Evolutionary conservation across 2,113 vertebrate genomes (phyloP), one percentile per base, ranked within the genome.

Genomic region (Alouatta palliata): DNA sequence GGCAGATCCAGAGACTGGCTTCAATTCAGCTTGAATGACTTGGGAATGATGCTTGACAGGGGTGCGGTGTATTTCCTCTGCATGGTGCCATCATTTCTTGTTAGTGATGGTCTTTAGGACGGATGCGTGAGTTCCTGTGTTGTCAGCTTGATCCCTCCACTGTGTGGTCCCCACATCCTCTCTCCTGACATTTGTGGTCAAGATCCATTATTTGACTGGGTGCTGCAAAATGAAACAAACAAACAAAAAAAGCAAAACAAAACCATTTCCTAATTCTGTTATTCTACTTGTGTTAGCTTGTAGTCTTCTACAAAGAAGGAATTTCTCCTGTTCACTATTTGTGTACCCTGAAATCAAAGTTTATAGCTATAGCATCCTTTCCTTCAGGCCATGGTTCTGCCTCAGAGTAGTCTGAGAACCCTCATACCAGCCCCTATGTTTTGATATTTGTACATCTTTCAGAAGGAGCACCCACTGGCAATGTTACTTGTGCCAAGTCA

Each of bases 11-110:
- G 25, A 77, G 17, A 45, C 37, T 77, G 5, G 8, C 61, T 90
- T 58, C 64, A 54, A 32, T 49, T 40, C 45, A 66, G n/a, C n/a
- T 64, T 82, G 21, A 27, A 43, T 35, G 45, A 11, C 64, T 27
- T 11, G 1, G 2, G 8, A 21, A 25, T 5, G 10, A 13, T 6
- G 45, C 37, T 14, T 32, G 35, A 20, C 49, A 40, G 14, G 2
- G 19, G 4, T 19, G 40, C n/a, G 27, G 17, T 54, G 56, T 2
- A 5, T 85, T 49, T 17, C 27, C 61, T 49, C 43, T 35, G 37
- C 32, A 1, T 25, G 35, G 2, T 61, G 64, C 64, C 12, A 32
- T 66, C 64, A 13, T 32, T 32, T 49, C 27, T 27, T 61, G 9
- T 47, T 11, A 30, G 23, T 12, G 58, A 17, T 19, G 23, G 0